Conservation (phyloP, 2,888 invertebrate species). For the Cyaniris semiargus region DNA sequence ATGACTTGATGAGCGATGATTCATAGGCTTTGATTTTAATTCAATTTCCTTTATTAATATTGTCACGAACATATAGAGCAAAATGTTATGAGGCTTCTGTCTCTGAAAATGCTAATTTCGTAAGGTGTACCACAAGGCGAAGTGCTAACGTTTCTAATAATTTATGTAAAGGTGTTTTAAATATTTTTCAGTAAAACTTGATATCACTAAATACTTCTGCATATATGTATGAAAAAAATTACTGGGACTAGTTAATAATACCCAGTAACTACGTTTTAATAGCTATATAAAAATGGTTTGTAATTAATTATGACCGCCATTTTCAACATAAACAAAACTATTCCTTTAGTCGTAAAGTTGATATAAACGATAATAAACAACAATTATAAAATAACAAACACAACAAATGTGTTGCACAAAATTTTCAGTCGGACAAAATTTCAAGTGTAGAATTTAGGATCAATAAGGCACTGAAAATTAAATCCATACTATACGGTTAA, state of each 20-base stretch:
- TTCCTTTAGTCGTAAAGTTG: not conserved
- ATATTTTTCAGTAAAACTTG: not conserved
- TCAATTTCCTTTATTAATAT: not conserved
- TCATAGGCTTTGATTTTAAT: not conserved
- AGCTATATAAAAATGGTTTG: not conserved
- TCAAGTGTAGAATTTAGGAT: not conserved
- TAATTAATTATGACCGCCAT: not conserved
- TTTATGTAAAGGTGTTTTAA: not conserved
- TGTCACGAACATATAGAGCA: not conserved
- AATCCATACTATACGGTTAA: not conserved
- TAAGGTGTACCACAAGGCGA: not conserved
- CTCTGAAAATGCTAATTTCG: not conserved
- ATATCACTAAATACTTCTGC: not conserved
- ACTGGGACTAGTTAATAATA: not conserved
- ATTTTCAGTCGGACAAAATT: not conserved
- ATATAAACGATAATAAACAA: not conserved
- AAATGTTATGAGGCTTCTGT: not conserved
- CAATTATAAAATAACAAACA: not conserved
- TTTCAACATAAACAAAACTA: not conserved
- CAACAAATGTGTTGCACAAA: not conserved
- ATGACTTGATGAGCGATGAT: not conserved
- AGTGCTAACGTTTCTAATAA: not conserved
- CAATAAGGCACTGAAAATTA: not conserved
- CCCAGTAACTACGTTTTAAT: not conserved
- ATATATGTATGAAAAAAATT: not conserved